These are phyloP conservation scores for Xiphorhynchus erythropygius DNA, from an alignment of 2,797 vertebrate species.

Conservation along the genomic window DNA sequence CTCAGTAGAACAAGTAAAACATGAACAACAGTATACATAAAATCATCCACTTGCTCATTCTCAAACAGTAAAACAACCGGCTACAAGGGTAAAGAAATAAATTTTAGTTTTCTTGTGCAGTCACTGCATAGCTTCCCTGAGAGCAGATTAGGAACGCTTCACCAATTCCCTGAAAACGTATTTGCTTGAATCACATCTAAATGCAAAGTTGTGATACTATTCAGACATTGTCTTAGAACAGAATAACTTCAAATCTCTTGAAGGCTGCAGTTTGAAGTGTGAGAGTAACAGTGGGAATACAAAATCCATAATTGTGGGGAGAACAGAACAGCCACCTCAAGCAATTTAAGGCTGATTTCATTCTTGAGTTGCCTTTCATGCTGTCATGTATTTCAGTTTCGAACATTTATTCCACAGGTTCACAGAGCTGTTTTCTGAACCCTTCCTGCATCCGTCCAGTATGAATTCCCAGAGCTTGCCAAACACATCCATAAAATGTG, in stretches of 20 bases:
- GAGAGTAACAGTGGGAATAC: neutral
- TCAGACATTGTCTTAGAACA: neutral
- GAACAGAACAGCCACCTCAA: neutral
- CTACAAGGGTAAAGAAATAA: neutral
- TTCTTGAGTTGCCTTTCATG: neutral
- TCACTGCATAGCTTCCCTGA: neutral
- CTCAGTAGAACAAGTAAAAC: neutral
- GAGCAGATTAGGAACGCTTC: neutral
- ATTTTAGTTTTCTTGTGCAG: slow-evolving; percentile 1
- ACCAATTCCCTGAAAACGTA: neutral
- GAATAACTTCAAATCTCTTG: neutral
- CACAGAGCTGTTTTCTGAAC: neutral
- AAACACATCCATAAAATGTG: neutral
- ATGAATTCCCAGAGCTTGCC: neutral
- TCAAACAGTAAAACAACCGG: neutral
- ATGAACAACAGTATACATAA: neutral
- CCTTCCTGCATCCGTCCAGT: neutral
- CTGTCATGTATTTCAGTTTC: neutral
- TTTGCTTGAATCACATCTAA: slow-evolving; percentile 11
- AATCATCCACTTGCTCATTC: neutral
- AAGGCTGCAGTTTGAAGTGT: neutral
- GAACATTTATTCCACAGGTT: neutral
- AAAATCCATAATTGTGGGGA: neutral
- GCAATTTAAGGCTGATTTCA: neutral
- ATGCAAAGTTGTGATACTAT: neutral